Evolutionary conservation across 2,888 invertebrate genomes (phyloP).

Genomic region (Copidosoma aretas): DNA sequence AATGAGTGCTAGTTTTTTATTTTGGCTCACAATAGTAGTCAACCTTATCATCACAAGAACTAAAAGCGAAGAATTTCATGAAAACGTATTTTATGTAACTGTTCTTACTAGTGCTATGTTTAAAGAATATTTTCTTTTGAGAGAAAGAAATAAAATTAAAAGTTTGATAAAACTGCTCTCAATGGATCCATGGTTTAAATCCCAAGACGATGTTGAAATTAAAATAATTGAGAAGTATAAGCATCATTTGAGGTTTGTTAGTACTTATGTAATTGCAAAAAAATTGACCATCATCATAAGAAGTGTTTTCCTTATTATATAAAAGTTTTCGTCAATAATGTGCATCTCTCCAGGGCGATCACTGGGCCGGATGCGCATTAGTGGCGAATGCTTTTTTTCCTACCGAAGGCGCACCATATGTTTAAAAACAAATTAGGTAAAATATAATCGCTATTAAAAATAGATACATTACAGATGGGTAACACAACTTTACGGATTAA

Average conservation of each 20-base stretch:
- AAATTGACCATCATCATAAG: too few species aligned
- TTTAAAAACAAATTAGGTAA: too few species aligned
- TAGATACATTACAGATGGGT: slow-evolving; percentile 21
- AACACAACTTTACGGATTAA: slow-evolving; percentile 20
- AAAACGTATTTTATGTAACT: slow-evolving; percentile 29
- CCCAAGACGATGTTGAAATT: slow-evolving; percentile 13
- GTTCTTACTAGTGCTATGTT: slow-evolving; percentile 14
- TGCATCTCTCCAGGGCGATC: too few species aligned
- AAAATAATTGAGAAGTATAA: slow-evolving; percentile 13
- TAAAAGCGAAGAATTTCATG: slow-evolving; percentile 22
- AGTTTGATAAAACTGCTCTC: slow-evolving; percentile 13
- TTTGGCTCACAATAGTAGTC: slow-evolving; percentile 30
- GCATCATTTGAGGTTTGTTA: slow-evolving; percentile 27
- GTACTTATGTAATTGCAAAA: neutral
- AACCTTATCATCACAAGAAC: slow-evolving; percentile 6
- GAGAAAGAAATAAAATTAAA: slow-evolving; percentile 14
- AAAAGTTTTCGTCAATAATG: too few species aligned
- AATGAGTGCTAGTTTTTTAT: slow-evolving; percentile 16
- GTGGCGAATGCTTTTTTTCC: too few species aligned
- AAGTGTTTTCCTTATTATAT: too few species aligned
- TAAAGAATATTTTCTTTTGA: slow-evolving; percentile 26
- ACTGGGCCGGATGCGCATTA: too few species aligned
- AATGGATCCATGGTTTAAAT: slow-evolving; percentile 27
- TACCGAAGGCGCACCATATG: too few species aligned
- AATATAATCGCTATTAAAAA: neutral